Percentiles rank a stretch among this genome's conserved stretches.
phyloP scores from a whole-genome alignment of 2,888 invertebrate genomes.

The Spilarctia lutea region DNA sequence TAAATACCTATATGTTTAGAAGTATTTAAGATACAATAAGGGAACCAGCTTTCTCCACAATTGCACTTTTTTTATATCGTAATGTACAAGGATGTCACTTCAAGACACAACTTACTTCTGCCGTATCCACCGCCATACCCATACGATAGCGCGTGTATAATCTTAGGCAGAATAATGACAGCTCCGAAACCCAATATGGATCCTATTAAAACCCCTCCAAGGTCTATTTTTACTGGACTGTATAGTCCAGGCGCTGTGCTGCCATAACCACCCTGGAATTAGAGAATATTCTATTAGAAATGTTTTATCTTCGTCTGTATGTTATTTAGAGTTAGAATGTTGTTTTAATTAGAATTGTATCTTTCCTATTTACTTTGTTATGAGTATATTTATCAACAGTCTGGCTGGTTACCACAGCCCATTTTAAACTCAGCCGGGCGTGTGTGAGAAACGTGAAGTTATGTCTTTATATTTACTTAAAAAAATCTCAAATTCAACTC shows the following conservation, averaged over 20 bases:
- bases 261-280: slow-evolving; percentile 74
- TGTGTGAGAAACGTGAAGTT: no score
- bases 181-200: slow-evolving; percentile 94
- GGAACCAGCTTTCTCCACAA: background rate
- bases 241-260: slow-evolving; percentile 87
- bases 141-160: slow-evolving; percentile 90
- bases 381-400: no score
- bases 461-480: no score
- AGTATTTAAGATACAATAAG: no score
- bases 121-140: slow-evolving; percentile 89
- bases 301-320: background rate
- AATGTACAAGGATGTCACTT: background rate
- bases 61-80: background rate
- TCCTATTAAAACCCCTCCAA: slow-evolving; percentile 93
- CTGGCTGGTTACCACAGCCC: no score
- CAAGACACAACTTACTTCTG: slow-evolving; percentile 87
- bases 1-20: no score
- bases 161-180: slow-evolving; percentile 92
- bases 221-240: slow-evolving; percentile 92
- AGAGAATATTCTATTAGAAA: background rate
- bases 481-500: no score
- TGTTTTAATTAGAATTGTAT: no score
- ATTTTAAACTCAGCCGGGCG: no score
- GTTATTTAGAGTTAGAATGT: no score
- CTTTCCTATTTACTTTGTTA: no score